Evolutionary conservation across 2,113 vertebrate species (phyloP).

Genomic region (Alethe castanea): DNA sequence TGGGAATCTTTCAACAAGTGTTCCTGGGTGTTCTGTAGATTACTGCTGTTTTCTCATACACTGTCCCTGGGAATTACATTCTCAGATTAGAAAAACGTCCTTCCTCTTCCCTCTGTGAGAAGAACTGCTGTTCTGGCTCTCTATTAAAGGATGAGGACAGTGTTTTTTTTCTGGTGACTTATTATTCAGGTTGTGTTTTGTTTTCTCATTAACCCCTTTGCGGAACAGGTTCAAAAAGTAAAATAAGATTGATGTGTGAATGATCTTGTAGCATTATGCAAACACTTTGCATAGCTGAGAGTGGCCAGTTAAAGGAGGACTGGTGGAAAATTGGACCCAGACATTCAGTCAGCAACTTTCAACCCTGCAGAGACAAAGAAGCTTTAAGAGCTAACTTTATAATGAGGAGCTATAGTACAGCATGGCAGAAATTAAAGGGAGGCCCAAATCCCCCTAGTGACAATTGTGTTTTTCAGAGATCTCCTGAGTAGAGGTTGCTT

Average conservation of each 20-base stretch:
- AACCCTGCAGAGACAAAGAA: slow-evolving; percentile 37
- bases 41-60: slow-evolving; percentile 36
- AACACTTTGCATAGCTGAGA: slow-evolving; percentile 2
- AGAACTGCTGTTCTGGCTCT: not conserved
- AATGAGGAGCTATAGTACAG: slow-evolving; percentile 23
- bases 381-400: slow-evolving; percentile 28
- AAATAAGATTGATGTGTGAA: slow-evolving; percentile 21
- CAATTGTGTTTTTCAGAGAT: slow-evolving; percentile 32
- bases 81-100: slow-evolving; percentile 20
- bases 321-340: slow-evolving; percentile 28
- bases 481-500: not conserved
- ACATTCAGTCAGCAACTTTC: slow-evolving; percentile 41
- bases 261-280: not conserved
- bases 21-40: slow-evolving; percentile 61
- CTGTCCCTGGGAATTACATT: slow-evolving; percentile 16
- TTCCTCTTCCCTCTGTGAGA: not conserved
- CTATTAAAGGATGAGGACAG: not conserved
- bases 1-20: slow-evolving; percentile 41
- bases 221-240: not conserved
- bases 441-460: not conserved
- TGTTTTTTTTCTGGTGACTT: not conserved
- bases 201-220: not conserved
- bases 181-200: slow-evolving; percentile 4
- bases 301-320: not conserved
- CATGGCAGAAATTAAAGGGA: slow-evolving; percentile 19